Base-by-base conservation (phyloP, 2,888 invertebrate species). In the Hydraecia micacea region DNA sequence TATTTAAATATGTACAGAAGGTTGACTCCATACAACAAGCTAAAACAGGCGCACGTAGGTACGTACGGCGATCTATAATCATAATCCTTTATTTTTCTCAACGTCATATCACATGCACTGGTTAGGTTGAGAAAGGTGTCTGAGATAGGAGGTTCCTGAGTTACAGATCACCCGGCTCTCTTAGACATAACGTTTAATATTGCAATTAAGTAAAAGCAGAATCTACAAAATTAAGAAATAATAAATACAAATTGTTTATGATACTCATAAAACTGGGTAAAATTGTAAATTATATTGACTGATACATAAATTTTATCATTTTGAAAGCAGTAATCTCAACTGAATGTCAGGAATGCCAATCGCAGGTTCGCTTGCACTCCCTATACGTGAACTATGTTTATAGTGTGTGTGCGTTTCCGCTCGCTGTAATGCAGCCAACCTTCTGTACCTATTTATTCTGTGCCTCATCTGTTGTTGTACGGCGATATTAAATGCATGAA, bases 401-500 rank as follows among this genome's bases (percentile, higher is more conserved):
- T 69, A 55, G 4, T 11, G 18, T 2, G 9, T 11, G 25, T 28
- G 42, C 11, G 5, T 15, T 39, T 25, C 25, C 2, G 25, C 25
- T 49, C 3, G 6, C 9, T 32, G 15, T 65, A 9, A 58, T 60
- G 11, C 1, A 36, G 21, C 21, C 0, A 21, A 28, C 18, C 67
- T 81, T 81, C 81, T 67, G 28, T 4, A 21, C 15, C 0, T 21
- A 25, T 55, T 46, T 80, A 62, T 15, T 62, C 28, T 46, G 28
- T 15, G 75, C 9, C 67, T 68, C 70, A 80, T 76, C 81, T 87
- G 85, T 76, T 84, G 87, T 83, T 87, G 81, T 80, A 69, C 73
- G 73, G 84, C 79, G 86, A 91, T 90, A 91, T 93, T 91, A 93
- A 92, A 93, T 91, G 87, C 92, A 93, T 94, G 91, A 91, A 94